A percentile compares a stretch with the other conserved stretches of the same genome.
phyloP scores from a whole-genome alignment of 92 coral and sea anemone genomes.

The Meandrina meandrites region DNA sequence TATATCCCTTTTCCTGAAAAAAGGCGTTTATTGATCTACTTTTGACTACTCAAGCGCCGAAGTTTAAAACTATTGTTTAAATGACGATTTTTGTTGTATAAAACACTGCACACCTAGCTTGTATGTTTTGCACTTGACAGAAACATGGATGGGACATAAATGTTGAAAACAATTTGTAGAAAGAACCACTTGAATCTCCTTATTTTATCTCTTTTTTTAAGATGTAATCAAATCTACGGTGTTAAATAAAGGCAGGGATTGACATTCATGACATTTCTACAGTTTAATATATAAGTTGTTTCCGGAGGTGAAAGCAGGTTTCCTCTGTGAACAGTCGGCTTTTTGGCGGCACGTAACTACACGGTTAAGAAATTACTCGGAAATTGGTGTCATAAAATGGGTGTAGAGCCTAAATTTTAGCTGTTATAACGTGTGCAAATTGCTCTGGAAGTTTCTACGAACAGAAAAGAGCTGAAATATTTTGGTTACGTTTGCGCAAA shows the following conservation, averaged over 20 bases:
- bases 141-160: not conserved
- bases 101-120: not conserved
- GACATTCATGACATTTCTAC: not conserved
- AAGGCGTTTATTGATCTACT: not conserved
- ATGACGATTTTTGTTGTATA: not conserved
- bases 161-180: not conserved
- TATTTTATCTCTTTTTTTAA: too few relatives aligned
- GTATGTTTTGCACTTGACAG: not conserved
- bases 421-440: not conserved
- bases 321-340: not conserved
- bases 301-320: not conserved
- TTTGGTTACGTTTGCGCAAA: not conserved
- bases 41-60: not conserved
- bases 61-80: not conserved
- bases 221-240: not conserved
- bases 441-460: not conserved
- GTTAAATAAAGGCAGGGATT: not conserved
- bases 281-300: not conserved
- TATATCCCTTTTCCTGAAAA: not conserved
- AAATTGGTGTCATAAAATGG: not conserved
- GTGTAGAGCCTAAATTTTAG: not conserved
- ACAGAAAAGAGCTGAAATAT: not conserved
- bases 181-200: too few relatives aligned
- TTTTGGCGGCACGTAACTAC: not conserved
- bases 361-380: not conserved